These are phyloP conservation scores for Periphyllus acericola DNA, from an alignment of 2,888 invertebrate species.

Conservation along the genomic window DNA sequence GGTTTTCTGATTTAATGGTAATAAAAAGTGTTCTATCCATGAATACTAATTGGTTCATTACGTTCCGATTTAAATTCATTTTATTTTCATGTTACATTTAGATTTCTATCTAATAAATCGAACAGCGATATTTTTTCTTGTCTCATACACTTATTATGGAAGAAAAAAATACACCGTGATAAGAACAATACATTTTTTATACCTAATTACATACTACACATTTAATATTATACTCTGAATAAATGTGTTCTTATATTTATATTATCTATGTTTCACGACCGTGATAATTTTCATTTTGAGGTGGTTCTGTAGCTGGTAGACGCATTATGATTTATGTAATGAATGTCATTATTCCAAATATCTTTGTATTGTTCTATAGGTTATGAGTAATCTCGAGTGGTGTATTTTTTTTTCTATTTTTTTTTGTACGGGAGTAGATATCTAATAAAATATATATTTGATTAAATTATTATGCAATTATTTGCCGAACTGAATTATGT, in stretches of 20 bases:
- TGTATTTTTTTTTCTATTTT: not conserved
- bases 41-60: slow-evolving; percentile 62
- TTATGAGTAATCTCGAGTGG: slow-evolving; percentile 17
- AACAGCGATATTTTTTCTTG: slow-evolving; percentile 27
- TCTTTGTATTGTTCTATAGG: not conserved
- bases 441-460: not conserved
- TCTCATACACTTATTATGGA: slow-evolving; percentile 26
- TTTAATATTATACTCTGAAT: slow-evolving; percentile 23
- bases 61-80: slow-evolving; percentile 49
- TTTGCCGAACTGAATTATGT: not conserved
- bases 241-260: not conserved
- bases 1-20: slow-evolving; percentile 59
- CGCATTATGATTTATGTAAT: not conserved
- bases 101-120: slow-evolving; percentile 53
- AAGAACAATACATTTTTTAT: slow-evolving; percentile 28
- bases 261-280: not conserved
- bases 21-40: slow-evolving; percentile 56
- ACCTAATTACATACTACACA: not conserved
- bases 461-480: slow-evolving; percentile 5
- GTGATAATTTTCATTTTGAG: slow-evolving; percentile 15
- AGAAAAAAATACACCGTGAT: slow-evolving; percentile 3
- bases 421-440: too few relatives aligned
- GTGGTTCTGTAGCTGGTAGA: not conserved
- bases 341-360: slow-evolving; percentile 33
- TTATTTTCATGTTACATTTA: slow-evolving; percentile 56